These are phyloP conservation scores for Microtus richardsoni DNA, from an alignment of 2,113 vertebrate species.

Conservation along the genomic window DNA sequence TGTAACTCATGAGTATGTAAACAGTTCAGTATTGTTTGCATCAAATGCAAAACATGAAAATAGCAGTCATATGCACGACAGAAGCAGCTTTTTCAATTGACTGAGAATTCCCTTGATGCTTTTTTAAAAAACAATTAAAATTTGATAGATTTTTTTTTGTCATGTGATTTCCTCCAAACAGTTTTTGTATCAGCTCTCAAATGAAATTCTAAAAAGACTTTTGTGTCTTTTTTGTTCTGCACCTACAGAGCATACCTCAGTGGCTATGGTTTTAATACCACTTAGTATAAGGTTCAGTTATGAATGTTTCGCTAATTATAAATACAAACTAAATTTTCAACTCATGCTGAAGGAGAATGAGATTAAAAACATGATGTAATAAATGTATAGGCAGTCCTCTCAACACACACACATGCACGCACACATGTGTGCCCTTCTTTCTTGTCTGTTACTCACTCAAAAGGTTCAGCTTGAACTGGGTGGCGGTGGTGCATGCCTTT, in stretches of 20 bases:
- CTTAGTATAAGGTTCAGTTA: slow-evolving; percentile 11
- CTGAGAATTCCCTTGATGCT: not conserved
- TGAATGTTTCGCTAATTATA: slow-evolving; percentile 47
- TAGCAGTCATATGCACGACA: slow-evolving; percentile 32
- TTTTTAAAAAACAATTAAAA: slow-evolving; percentile 51
- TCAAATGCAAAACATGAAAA: slow-evolving; percentile 49
- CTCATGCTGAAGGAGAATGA: not conserved
- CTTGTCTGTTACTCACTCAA: not conserved
- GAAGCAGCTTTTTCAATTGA: slow-evolving; percentile 11
- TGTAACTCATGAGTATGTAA: slow-evolving; percentile 55
- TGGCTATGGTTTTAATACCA: slow-evolving; percentile 28
- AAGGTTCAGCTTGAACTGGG: not conserved
- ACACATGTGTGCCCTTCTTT: not conserved
- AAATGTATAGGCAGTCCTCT: not conserved
- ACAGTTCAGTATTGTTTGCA: slow-evolving; percentile 2
- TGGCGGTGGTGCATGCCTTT: not conserved
- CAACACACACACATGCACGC: not conserved
- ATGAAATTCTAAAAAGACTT: slow-evolving; percentile 47
- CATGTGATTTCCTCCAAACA: not conserved
- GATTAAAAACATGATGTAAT: not conserved
- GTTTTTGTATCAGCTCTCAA: slow-evolving; percentile 12
- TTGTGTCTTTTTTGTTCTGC: not conserved
- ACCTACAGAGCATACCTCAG: not conserved
- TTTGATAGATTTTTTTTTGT: slow-evolving; percentile 27
- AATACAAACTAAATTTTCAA: slow-evolving; percentile 53